phyloP scores from a whole-genome alignment of 2,888 invertebrate genomes.

The Xylocampa areola region DNA sequence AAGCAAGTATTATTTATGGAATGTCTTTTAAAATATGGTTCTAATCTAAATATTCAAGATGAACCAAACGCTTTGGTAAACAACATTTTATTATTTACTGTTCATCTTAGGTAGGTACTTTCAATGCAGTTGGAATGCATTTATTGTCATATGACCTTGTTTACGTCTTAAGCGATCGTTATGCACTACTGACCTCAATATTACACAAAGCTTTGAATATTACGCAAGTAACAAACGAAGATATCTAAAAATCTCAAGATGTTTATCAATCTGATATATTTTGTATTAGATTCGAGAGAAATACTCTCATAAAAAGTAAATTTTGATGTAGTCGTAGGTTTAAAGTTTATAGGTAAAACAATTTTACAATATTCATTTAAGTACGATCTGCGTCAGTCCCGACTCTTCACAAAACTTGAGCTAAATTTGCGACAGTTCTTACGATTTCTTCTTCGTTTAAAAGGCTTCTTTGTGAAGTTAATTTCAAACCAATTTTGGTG shows the following conservation, averaged over 20 bases:
- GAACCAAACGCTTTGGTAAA: no score
- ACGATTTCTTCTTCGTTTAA: slow-evolving; percentile 72
- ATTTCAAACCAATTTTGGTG: slow-evolving; percentile 72
- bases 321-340: no score
- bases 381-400: slow-evolving; percentile 33
- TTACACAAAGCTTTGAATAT: no score
- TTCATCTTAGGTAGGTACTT: no score
- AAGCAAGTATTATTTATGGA: no score
- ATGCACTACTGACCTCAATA: no score
- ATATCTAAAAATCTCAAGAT: background rate
- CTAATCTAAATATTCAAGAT: no score
- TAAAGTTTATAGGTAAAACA: slow-evolving; percentile 4
- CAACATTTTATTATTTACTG: no score
- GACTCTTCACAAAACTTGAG: no score
- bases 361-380: slow-evolving; percentile 31
- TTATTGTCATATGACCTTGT: slow-evolving; percentile 14
- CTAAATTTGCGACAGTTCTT: slow-evolving; percentile 75
- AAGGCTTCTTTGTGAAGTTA: slow-evolving; percentile 65
- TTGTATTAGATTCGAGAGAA: slow-evolving; percentile 4
- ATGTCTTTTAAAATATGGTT: no score
- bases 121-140: background rate
- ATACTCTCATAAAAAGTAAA: background rate
- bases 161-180: slow-evolving; percentile 7
- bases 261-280: background rate
- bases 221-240: background rate